Percentiles rank a stretch among this genome's conserved stretches.
These are phyloP conservation scores for Ligdia adustata DNA, from an alignment of 2,888 invertebrate genomes.

Conservation along the genomic window DNA sequence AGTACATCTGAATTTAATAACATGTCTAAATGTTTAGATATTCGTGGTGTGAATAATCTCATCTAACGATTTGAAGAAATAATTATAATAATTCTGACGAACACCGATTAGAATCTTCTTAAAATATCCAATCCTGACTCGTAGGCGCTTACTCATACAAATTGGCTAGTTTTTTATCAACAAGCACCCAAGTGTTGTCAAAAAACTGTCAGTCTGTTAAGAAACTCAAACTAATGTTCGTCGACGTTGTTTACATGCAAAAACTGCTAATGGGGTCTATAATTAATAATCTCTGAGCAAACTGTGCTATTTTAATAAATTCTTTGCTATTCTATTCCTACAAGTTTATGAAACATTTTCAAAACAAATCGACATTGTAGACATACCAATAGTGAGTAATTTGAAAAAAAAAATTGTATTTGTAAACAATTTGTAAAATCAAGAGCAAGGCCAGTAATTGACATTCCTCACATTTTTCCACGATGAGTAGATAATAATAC, in stretches of 20 bases:
- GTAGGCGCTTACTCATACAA: constrained; percentile 14
- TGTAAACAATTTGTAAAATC: constrained; percentile 29
- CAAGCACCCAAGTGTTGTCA: constrained; percentile 21
- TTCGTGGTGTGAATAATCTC: too few relatives aligned
- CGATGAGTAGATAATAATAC: too few relatives aligned
- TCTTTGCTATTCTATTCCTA: constrained; percentile 21
- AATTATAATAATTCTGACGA: constrained; percentile 6
- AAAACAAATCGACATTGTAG: constrained; percentile 14
- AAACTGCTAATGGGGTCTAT: constrained; percentile 44
- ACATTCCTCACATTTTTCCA: constrained; percentile 23
- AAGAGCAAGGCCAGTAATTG: constrained; percentile 33
- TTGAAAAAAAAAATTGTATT: constrained; percentile 15
- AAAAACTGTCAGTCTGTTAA: constrained; percentile 41
- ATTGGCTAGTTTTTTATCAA: constrained; percentile 18
- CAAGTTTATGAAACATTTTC: constrained; percentile 18
- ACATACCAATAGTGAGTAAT: constrained; percentile 9
- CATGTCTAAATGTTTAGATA: too few relatives aligned
- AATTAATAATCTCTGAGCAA: constrained; percentile 33
- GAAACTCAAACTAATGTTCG: constrained; percentile 48
- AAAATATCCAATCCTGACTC: constrained; percentile 19
- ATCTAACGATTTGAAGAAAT: neutral
- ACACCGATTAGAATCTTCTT: neutral
- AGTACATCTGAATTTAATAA: too few relatives aligned
- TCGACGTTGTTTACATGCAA: constrained; percentile 46
- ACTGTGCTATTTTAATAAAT: constrained; percentile 19